phyloP scores from a whole-genome alignment of 2,113 vertebrate species.

The Sylvia atricapilla region DNA sequence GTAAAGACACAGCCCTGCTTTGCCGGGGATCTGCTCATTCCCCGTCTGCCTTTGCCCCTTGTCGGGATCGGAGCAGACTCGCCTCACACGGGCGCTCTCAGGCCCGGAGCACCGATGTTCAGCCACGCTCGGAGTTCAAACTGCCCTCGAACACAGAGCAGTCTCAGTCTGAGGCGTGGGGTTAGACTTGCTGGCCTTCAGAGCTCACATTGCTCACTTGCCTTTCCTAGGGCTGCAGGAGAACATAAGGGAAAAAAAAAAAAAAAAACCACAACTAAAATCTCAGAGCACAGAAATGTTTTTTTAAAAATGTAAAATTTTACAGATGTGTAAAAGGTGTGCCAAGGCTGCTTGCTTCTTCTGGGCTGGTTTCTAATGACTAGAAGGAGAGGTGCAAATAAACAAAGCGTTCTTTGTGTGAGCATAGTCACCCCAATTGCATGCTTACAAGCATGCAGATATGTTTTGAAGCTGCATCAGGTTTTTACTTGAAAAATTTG shows the following conservation, averaged over 20 bases:
- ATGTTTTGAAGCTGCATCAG: neutral
- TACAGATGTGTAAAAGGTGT: neutral
- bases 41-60: rapidly evolving
- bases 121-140: neutral
- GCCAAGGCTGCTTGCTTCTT: neutral
- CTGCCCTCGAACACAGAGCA: neutral
- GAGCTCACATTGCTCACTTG: neutral
- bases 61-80: neutral
- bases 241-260: rapidly evolving
- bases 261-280: neutral
- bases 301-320: neutral
- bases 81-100: rapidly evolving
- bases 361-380: neutral
- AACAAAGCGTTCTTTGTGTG: neutral
- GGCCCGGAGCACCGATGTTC: rapidly evolving
- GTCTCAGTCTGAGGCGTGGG: too few relatives aligned
- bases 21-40: rapidly evolving
- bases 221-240: neutral
- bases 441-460: neutral
- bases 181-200: neutral
- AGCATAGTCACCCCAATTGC: neutral
- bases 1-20: neutral
- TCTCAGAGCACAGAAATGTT: neutral
- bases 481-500: neutral
- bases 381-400: neutral